Evolutionary conservation across 2,797 vertebrate species (phyloP).

Genomic region (Rhinichthys osculus): DNA sequence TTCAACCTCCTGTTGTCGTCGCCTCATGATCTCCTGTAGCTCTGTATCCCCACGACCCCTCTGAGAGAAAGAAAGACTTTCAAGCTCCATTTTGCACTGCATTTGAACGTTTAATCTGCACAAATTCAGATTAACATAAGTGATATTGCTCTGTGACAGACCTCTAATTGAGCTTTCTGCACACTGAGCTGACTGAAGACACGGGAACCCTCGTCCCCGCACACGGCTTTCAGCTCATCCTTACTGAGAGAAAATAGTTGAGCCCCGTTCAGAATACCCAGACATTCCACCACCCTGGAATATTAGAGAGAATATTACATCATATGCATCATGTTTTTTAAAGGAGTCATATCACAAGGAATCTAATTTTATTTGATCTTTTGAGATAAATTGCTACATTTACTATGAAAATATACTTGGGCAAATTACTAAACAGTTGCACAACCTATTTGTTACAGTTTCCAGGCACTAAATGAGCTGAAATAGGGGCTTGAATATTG

Average conservation of each 20-base stretch:
- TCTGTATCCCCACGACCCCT: conserved; percentile 79
- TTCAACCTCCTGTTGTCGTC: conserved; percentile 76
- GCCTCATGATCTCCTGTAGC: conserved; percentile 83
- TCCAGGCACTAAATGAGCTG: conserved; percentile 1
- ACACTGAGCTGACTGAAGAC: conserved; percentile 87
- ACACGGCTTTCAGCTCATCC: conserved; percentile 84
- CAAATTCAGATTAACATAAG: background rate
- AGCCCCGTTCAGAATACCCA: conserved; percentile 82
- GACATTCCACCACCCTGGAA: conserved; percentile 78
- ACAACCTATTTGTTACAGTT: background rate
- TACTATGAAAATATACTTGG: background rate
- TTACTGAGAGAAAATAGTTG: conserved; percentile 89
- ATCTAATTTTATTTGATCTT: background rate
- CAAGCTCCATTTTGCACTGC: background rate
- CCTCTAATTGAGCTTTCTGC: conserved; percentile 84
- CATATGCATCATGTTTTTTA: background rate
- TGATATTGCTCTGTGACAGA: conserved; percentile 64
- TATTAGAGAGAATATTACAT: conserved; percentile 16
- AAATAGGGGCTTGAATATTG: background rate
- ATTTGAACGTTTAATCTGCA: conserved; percentile 2
- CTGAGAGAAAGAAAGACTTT: conserved; percentile 66
- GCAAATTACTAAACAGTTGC: background rate
- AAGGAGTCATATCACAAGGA: background rate
- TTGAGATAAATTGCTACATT: background rate
- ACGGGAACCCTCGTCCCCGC: conserved; percentile 82